Base-by-base conservation (phyloP, 2,797 vertebrate genomes). In the Sebastes aleutianus region DNA sequence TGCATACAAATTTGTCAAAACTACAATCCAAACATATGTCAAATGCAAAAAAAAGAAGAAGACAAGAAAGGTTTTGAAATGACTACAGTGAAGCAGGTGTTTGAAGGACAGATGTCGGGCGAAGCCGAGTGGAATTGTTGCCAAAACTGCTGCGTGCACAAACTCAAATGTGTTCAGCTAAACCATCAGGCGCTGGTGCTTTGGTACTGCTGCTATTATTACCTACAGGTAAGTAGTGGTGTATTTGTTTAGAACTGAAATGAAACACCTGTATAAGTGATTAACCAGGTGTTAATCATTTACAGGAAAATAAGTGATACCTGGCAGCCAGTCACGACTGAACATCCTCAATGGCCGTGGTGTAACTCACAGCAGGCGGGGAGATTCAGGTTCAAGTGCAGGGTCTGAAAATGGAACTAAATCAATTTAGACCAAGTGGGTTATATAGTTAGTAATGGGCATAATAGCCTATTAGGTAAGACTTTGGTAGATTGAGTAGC, bases 121-220 rank as follows among this genome's bases (percentile, higher is more conserved):
- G 59, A 77, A 75, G 62, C 4, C 5, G 12, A 16, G 12, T 20
- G 14, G 20, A 54, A n/a, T 9, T 54, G 50, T 54, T 54, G 50
- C 20, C 50, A 54, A 73, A 77, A 77, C 74, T 78, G 66, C 74
- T 75, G 79, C 69, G 63, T 62, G 32, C 75, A 81, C 47, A 70
- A 54, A 57, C 62, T 63, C 43, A 62, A 54, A 83, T 22, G 18
- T 69, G 50, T 74, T 63, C 36, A 26, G 57, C 16, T 53, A 16
- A 80, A 67, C 68, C 71, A 65, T 65, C 54, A 79, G 34, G 20
- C 2, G 12, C 53, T 53, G 3, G 36, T 65, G 53, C 53, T 32
- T 71, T 32, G 58, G 54, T 13, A 29, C 11, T 32, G 43, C 50
- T 66, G 66, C 70, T 53, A 2, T 68, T 39, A 13, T 13, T 53